These are phyloP conservation scores for Megalops cyprinoides DNA, from an alignment of 2,797 vertebrate species.

Conservation along the genomic window DNA sequence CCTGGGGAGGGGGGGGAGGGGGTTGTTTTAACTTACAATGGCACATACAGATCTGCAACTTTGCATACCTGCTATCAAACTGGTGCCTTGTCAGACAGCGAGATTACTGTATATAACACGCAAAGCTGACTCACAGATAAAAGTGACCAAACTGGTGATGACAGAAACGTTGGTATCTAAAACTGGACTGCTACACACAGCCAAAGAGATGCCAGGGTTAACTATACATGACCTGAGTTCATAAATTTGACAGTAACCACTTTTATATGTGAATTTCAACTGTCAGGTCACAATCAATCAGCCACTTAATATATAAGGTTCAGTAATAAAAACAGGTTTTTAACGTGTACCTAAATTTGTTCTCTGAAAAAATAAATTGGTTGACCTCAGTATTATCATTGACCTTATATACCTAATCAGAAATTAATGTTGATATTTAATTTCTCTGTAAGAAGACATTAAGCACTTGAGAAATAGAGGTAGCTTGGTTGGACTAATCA, in stretches of 20 bases:
- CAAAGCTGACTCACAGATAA: neutral
- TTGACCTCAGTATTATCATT: neutral
- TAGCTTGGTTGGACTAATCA: neutral
- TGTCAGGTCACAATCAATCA: conserved; percentile 25
- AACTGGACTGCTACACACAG: conserved; percentile 24
- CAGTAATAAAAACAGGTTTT: neutral
- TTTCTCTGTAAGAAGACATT: neutral
- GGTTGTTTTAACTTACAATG: conserved; percentile 33
- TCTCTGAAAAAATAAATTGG: neutral
- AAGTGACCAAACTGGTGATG: neutral
- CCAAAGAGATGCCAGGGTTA: conserved; percentile 32
- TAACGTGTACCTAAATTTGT: conserved; percentile 13
- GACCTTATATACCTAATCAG: neutral
- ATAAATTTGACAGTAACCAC: conserved; percentile 26
- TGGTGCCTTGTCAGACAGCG: conserved; percentile 4
- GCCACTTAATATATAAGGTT: conserved; percentile 1
- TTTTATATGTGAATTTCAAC: conserved; percentile 19
- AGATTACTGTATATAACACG: neutral
- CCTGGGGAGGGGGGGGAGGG: conserved; percentile 37
- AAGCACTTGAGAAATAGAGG: neutral
- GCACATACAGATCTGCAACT: conserved; percentile 8
- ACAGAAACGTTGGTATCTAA: conserved; percentile 6
- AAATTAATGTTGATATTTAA: neutral
- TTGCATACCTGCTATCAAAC: neutral
- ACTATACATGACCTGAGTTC: conserved; percentile 58